Evolutionary conservation across 2,888 invertebrate genomes (phyloP), one percentile per base, ranked within the genome.

Genomic region (Scaptomyza flava): DNA sequence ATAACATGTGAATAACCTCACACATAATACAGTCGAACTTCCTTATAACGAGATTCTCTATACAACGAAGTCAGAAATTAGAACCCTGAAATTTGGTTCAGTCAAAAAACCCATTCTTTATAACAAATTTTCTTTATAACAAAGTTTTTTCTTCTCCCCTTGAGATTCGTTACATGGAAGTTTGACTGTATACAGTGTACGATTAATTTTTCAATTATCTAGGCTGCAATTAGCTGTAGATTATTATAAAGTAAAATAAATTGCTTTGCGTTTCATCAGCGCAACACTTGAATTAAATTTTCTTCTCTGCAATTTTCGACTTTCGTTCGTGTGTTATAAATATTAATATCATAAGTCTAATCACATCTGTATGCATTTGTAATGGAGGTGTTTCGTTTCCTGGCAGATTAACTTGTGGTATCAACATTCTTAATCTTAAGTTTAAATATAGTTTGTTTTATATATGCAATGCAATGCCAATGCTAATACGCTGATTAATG

Each of bases 131-230:
- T n/a, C n/a, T n/a, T n/a, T n/a, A n/a, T n/a, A n/a, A n/a, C n/a
- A n/a, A n/a, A n/a, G n/a, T n/a, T n/a, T n/a, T n/a, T n/a, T n/a
- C n/a, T n/a, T n/a, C n/a, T n/a, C n/a, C n/a, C n/a, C n/a, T n/a
- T n/a, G n/a, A n/a, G n/a, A n/a, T n/a, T n/a, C n/a, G n/a, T n/a
- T n/a, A n/a, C n/a, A n/a, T n/a, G n/a, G n/a, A n/a, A n/a, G n/a
- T n/a, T n/a, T n/a, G n/a, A n/a, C n/a, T n/a, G n/a, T 33, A 4
- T 4, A 30, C 1, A 5, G 36, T 20, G 59, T 41, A 63, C 27
- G 27, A 53, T 50, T 64, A 76, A 72, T 67, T 79, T 67, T 50
- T 71, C 68, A 82, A 82, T 76, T 73, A 78, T 67, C 70, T 57
- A 61, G 69, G 42, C 68, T 60, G 46, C 71, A 77, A 77, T 83